phyloP scores from a whole-genome alignment of 2,113 vertebrate genomes.

The Coregonus clupeaformis region DNA sequence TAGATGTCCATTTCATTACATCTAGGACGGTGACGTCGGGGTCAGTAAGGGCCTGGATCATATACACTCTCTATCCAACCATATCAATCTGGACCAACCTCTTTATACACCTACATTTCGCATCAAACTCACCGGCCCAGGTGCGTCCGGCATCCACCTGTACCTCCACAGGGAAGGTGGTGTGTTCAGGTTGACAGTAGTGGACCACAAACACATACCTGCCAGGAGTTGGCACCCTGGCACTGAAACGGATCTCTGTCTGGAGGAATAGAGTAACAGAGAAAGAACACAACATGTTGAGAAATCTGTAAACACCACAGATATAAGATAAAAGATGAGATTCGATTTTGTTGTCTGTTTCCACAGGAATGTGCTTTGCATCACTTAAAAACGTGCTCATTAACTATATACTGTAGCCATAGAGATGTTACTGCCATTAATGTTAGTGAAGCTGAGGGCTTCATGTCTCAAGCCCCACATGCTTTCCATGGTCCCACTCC shows the following conservation, averaged over 20 bases:
- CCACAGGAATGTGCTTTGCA: too few relatives aligned
- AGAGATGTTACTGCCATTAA: background rate
- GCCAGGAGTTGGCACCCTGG: conserved; percentile 70
- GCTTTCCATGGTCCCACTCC: background rate
- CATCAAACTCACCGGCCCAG: conserved; percentile 78
- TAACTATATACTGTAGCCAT: too few relatives aligned
- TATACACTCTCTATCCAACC: too few relatives aligned
- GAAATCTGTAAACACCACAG: background rate
- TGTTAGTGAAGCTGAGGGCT: background rate
- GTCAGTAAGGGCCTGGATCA: too few relatives aligned
- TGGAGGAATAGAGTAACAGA: conserved; percentile 44
- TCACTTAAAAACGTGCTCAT: too few relatives aligned
- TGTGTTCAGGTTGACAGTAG: conserved; percentile 80
- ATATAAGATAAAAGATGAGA: background rate
- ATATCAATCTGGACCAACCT: too few relatives aligned
- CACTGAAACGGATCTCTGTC: conserved; percentile 79
- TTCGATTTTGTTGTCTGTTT: too few relatives aligned
- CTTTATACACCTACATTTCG: too few relatives aligned
- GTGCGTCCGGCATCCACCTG: conserved; percentile 65
- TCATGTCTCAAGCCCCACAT: background rate
- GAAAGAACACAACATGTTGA: background rate
- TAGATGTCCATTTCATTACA: too few relatives aligned
- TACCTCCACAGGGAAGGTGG: conserved; percentile 77
- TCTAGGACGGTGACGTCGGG: too few relatives aligned
- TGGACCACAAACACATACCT: conserved; percentile 81